These are phyloP conservation scores for Nycticryphes semicollaris DNA, from an alignment of 2,113 vertebrate genomes.

Conservation along the genomic window DNA sequence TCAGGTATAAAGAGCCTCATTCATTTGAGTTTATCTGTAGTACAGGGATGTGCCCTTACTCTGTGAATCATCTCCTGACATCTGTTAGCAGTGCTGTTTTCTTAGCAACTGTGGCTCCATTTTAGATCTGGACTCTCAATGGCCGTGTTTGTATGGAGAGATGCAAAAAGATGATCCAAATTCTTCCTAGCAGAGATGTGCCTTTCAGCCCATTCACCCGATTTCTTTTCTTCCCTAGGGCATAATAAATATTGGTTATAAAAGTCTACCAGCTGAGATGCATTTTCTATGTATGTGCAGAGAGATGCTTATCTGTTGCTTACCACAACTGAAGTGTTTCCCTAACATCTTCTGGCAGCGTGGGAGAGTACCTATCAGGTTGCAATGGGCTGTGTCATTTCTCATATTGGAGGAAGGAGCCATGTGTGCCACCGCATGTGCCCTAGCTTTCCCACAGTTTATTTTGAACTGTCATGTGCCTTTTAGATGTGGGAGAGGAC, in stretches of 20 bases:
- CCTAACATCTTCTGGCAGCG: neutral
- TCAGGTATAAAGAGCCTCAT: constrained; percentile 51
- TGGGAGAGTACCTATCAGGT: neutral
- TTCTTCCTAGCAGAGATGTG: neutral
- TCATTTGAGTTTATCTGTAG: constrained; percentile 58
- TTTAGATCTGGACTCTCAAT: constrained; percentile 60
- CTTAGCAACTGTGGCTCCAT: constrained; percentile 62
- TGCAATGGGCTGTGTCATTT: neutral
- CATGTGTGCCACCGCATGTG: neutral
- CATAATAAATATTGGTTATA: neutral
- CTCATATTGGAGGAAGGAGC: neutral
- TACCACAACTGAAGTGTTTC: constrained; percentile 19
- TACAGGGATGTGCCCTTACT: constrained; percentile 12
- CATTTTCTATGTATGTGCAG: neutral
- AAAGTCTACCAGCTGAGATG: constrained; percentile 28
- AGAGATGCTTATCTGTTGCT: constrained; percentile 33
- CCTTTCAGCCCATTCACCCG: constrained; percentile 2
- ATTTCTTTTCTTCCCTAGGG: constrained; percentile 1
- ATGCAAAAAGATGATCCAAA: neutral
- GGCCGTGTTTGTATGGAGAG: neutral
- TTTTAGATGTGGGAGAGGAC: neutral
- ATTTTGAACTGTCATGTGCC: neutral
- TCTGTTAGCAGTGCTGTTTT: constrained; percentile 64
- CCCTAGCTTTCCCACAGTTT: neutral
- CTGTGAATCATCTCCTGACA: constrained; percentile 65